Percentiles rank a stretch among this genome's conserved stretches.
Conservation (phyloP, 2,797 vertebrate genomes). For the Spatula clypeata region DNA sequence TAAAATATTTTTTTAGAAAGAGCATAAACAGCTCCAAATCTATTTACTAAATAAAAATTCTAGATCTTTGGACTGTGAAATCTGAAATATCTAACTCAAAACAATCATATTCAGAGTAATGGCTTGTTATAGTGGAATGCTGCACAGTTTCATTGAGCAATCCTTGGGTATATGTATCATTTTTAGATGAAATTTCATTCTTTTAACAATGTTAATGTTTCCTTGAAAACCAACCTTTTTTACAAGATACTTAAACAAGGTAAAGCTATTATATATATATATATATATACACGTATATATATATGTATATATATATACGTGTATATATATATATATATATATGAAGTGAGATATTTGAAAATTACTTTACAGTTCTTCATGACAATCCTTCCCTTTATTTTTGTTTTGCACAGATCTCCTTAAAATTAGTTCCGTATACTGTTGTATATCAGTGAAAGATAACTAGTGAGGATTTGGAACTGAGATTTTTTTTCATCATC, state of each 20-base stretch:
- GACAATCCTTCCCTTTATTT: not conserved
- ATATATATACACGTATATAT: not conserved
- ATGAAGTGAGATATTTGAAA: not conserved
- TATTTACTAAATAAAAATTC: not conserved
- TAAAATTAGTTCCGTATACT: rapidly evolving
- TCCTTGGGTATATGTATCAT: not conserved
- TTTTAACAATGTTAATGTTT: not conserved
- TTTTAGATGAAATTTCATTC: not conserved
- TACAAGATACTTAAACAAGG: not conserved
- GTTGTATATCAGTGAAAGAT: not conserved
- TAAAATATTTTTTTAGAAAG: not conserved
- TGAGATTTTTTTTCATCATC: not conserved
- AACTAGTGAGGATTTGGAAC: rapidly evolving
- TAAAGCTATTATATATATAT: not conserved
- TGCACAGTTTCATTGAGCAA: rapidly evolving
- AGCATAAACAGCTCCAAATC: not conserved
- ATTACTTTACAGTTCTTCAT: not conserved
- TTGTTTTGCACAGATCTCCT: not conserved
- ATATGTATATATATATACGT: not conserved
- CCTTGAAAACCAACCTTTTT: not conserved
- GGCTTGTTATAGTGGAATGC: not conserved
- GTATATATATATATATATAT: not conserved
- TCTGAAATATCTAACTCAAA: not conserved
- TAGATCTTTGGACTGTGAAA: not conserved
- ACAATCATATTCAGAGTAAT: not conserved